Conservation (phyloP, 2,113 vertebrate species). For the Salvelinus fontinalis region DNA sequence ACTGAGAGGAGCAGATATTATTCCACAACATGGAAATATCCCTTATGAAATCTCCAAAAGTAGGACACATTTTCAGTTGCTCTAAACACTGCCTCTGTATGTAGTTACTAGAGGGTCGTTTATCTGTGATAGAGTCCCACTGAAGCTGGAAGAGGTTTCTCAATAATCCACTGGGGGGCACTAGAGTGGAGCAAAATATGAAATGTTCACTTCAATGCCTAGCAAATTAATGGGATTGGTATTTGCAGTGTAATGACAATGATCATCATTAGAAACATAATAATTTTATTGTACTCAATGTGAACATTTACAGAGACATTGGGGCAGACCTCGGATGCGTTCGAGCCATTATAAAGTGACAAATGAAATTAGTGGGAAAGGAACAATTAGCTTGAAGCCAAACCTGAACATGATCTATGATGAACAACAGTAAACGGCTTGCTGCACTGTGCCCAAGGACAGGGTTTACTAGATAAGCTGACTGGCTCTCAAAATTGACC, state of each 20-base stretch:
- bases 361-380: neutral
- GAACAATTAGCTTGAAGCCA: constrained; percentile 9
- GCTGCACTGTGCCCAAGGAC: constrained; percentile 13
- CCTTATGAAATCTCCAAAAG: neutral
- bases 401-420: constrained; percentile 5
- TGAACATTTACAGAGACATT: constrained; percentile 19
- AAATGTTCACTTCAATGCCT: constrained; percentile 11
- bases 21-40: neutral
- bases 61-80: neutral
- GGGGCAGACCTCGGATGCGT: neutral
- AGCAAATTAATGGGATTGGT: neutral
- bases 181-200: constrained; percentile 59
- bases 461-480: neutral
- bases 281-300: constrained; percentile 31
- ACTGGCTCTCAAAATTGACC: constrained; percentile 18
- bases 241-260: too few relatives aligned
- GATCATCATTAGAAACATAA: constrained; percentile 22
- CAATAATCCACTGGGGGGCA: constrained; percentile 62
- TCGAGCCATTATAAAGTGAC: constrained; percentile 16
- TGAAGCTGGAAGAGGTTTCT: neutral
- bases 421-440: constrained; percentile 10
- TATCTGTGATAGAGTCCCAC: neutral
- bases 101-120: neutral
- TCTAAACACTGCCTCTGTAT: neutral
- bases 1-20: neutral